These are phyloP conservation scores for Perdix hodgsoniae DNA, from an alignment of 2,797 vertebrate genomes.

Conservation along the genomic window DNA sequence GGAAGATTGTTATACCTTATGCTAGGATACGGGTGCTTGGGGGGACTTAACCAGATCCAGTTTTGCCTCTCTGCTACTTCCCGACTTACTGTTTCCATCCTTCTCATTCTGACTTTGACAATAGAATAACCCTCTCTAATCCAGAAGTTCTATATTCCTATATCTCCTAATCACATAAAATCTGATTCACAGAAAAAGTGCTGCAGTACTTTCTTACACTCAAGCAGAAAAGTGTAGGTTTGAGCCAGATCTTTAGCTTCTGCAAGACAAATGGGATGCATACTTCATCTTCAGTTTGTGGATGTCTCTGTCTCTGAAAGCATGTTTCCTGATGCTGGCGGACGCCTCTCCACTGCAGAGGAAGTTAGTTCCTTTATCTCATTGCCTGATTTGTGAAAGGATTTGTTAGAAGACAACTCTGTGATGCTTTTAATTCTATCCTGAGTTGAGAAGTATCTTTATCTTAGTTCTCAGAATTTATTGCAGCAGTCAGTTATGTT, in stretches of 20 bases:
- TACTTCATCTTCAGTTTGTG: background rate
- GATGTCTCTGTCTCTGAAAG: background rate
- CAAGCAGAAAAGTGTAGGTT: background rate
- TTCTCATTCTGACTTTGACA: background rate
- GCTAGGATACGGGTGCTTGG: background rate
- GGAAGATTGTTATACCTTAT: background rate
- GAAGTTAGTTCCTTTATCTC: background rate
- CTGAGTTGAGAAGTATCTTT: background rate
- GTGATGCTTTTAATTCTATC: background rate
- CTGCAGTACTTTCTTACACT: background rate
- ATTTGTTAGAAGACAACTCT: background rate
- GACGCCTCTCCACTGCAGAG: background rate
- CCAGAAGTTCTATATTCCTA: background rate
- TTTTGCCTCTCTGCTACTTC: background rate
- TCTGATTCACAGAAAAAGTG: background rate
- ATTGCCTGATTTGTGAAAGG: background rate
- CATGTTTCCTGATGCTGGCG: background rate
- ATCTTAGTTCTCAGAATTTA: background rate
- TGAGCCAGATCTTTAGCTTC: background rate
- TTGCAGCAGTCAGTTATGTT: background rate
- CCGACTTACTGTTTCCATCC: background rate
- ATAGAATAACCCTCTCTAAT: background rate
- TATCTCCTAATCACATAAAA: background rate
- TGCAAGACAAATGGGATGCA: background rate
- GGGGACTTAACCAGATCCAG: background rate